phyloP scores from a whole-genome alignment of 2,888 invertebrate species.

The Harpagoxenus sublaevis region DNA sequence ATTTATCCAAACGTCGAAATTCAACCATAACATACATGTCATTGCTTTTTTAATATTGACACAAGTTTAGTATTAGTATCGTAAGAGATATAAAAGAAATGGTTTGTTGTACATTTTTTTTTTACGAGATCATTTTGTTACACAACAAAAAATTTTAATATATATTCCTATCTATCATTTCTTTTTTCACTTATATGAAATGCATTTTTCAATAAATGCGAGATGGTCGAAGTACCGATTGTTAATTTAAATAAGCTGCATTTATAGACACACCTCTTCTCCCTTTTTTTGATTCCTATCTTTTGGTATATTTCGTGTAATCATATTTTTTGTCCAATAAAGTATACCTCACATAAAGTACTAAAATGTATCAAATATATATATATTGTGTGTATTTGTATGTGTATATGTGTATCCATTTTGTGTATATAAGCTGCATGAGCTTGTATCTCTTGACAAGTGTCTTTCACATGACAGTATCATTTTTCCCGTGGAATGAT shows the following conservation, averaged over 20 bases:
- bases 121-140: conserved; percentile 26
- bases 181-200: conserved; percentile 34
- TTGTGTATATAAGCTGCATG: conserved; percentile 44
- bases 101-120: conserved; percentile 10
- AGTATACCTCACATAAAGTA: conserved; percentile 78
- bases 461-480: conserved; percentile 72
- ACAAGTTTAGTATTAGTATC: conserved; percentile 9
- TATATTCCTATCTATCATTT: conserved; percentile 42
- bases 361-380: conserved; percentile 82
- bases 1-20: conserved; percentile 10
- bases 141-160: conserved; percentile 13
- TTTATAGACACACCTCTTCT: conserved; percentile 31
- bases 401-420: conserved; percentile 31
- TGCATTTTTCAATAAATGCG: conserved; percentile 52
- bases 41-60: background rate
- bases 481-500: conserved; percentile 73
- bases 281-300: conserved; percentile 50
- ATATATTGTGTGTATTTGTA: background rate
- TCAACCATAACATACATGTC: background rate
- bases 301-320: conserved; percentile 54
- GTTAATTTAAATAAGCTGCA: conserved; percentile 56
- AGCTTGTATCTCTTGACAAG: conserved; percentile 69
- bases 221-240: conserved; percentile 34
- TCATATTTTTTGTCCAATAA: conserved; percentile 55
- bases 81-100: conserved; percentile 37